phyloP scores from a whole-genome alignment of 1,140 invertebrate species.

The Pygmarrhopalites habei region DNA sequence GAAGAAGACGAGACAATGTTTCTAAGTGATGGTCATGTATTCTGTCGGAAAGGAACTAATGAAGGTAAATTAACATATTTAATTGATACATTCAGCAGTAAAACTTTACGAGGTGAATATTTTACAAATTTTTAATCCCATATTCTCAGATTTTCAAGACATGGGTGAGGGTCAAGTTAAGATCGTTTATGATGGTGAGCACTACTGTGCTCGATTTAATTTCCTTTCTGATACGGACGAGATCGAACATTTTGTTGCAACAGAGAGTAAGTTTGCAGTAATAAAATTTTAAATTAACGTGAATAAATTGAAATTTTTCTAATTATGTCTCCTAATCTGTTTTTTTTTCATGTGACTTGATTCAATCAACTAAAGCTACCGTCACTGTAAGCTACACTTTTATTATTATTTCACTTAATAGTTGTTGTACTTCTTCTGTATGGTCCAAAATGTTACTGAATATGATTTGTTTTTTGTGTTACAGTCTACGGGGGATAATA shows the following conservation, averaged over 20 bases:
- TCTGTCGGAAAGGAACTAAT: background rate
- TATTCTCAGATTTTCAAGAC: conserved; percentile 23
- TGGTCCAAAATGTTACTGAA: too few relatives aligned
- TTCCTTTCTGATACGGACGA: conserved; percentile 6
- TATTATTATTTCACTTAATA: too few relatives aligned
- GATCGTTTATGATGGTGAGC: conserved; percentile 24
- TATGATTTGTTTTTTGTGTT: conserved; percentile 7
- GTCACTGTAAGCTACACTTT: too few relatives aligned
- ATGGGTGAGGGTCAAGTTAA: conserved; percentile 16
- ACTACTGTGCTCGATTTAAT: conserved; percentile 18
- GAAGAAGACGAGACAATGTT: conserved; percentile 29
- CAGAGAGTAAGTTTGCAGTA: conserved; percentile 19
- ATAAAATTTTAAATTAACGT: background rate
- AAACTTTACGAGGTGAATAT: background rate
- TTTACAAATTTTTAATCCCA: background rate
- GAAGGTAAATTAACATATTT: conserved; percentile 11
- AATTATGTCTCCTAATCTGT: background rate
- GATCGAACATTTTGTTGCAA: conserved; percentile 25
- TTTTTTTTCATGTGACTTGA: too few relatives aligned
- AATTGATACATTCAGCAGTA: too few relatives aligned
- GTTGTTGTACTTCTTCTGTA: too few relatives aligned
- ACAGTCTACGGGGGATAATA: conserved; percentile 18
- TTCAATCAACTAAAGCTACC: too few relatives aligned
- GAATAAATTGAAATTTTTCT: background rate
- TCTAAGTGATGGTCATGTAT: conserved; percentile 17